Evolutionary conservation across 2,113 vertebrate genomes (phyloP), one percentile per base, ranked within the genome.

Genomic region (Periophthalmodon schlosseri): DNA sequence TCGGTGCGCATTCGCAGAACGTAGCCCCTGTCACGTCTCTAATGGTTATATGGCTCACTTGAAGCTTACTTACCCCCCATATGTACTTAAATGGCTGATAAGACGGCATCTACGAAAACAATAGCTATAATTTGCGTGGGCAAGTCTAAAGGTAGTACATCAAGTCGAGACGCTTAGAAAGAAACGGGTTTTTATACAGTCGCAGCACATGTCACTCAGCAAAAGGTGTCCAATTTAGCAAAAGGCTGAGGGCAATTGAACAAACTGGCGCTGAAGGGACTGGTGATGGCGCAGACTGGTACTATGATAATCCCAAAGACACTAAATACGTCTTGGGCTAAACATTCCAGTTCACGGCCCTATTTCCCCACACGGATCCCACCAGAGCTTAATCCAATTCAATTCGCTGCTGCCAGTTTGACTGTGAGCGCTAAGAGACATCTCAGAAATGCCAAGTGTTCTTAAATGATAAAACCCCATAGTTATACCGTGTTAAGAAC

Each of bases 1-100:
- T 63, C 20, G 61, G 14, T 61, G 44, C 50, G 66, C 21, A 20
- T 36, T 69, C 18, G 34, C 44, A 72, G 24, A 12, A 69, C 68
- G 46, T 14, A 2, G 20, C 20, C 57, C 58, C 0, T 68, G 74
- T 75, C 70, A 61, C 23, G 60, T 73, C 34, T n/a, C 21, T 39
- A 66, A 34, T 56, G 69, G 57, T 63, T 81, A 74, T 78, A 83
- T 74, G 77, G 73, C 69, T 49, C 67, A 80, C 78, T 52, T 69
- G 46, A 82, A 68, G 56, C 72, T 39, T 1, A 5, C 49, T 18
- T 58, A 60, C 33, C 54, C 68, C 74, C 73, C 4, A 34, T 82
- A 86, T 87, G 79, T 75, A 65, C 47, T 78, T 63, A 82, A 33
- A 75, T 68, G 60, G 64, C 70, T 86, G 86, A 89, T 89, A 91